phyloP scores from a whole-genome alignment of 2,888 invertebrate genomes.

The Hypsopygia costalis region DNA sequence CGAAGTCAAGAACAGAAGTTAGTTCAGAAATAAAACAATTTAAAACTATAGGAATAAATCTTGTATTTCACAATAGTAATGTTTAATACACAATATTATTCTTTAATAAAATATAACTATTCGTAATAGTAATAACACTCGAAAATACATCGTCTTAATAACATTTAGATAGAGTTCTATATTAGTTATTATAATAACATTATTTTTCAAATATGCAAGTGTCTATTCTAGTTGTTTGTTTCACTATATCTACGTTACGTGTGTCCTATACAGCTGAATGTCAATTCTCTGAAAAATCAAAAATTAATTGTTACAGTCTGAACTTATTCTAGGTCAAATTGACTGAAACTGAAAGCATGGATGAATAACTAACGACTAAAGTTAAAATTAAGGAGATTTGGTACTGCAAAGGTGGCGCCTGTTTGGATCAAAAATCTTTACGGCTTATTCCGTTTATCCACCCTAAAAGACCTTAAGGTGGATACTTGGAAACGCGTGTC shows the following conservation, averaged over 20 bases:
- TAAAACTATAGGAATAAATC: conserved; percentile 72
- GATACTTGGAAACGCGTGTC: too few relatives aligned
- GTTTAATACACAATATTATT: conserved; percentile 70
- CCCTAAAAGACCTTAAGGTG: too few relatives aligned
- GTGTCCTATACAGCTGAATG: conserved; percentile 17
- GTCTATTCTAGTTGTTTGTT: conserved; percentile 19
- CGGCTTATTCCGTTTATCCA: too few relatives aligned
- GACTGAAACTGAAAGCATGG: too few relatives aligned
- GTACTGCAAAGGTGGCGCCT: too few relatives aligned
- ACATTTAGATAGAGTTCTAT: conserved; percentile 57
- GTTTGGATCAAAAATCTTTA: too few relatives aligned
- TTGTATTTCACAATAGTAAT: conserved; percentile 73
- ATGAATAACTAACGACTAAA: too few relatives aligned
- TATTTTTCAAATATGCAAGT: conserved; percentile 23
- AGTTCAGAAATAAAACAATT: conserved; percentile 45
- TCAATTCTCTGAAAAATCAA: conserved; percentile 15
- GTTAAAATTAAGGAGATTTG: too few relatives aligned
- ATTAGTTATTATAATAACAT: conserved; percentile 37
- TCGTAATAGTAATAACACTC: conserved; percentile 65
- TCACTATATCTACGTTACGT: conserved; percentile 28
- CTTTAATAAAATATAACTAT: conserved; percentile 77
- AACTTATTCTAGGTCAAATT: too few relatives aligned
- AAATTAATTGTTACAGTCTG: background rate
- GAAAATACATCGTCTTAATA: conserved; percentile 71
- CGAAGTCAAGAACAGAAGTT: too few relatives aligned